A percentile compares a stretch with the other conserved stretches of the same genome.
Evolutionary conservation across 53 echinoderm and acorn worm genomes (phyloP).

Genomic region (Echinometra lucunter): DNA sequence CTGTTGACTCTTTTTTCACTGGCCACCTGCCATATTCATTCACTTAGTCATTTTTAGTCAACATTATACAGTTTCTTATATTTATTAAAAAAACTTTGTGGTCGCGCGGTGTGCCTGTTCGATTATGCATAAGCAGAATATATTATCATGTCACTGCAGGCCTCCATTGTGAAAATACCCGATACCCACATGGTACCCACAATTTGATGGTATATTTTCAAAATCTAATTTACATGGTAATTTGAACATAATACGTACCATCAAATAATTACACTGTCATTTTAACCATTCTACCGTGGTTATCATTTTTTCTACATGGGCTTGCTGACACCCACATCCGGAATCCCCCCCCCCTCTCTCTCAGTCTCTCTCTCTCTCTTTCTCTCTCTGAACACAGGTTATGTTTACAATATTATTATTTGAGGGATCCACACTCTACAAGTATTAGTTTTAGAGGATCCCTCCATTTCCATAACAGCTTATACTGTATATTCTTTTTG

Average conservation of each 20-base stretch:
- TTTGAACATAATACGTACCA: too few species aligned
- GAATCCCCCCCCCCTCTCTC: slow-evolving; percentile 20
- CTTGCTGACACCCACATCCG: background rate
- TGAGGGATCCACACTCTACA: too few species aligned
- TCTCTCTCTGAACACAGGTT: background rate
- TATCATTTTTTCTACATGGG: background rate
- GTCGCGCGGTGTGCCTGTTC: background rate
- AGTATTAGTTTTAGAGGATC: too few species aligned
- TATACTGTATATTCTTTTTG: too few species aligned
- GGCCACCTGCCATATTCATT: background rate
- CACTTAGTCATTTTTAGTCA: too few species aligned
- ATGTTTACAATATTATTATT: background rate
- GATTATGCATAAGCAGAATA: background rate
- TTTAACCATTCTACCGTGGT: background rate
- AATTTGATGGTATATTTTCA: too few species aligned
- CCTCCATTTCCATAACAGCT: too few species aligned
- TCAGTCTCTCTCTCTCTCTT: background rate
- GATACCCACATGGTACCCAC: too few species aligned
- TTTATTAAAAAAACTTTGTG: too few species aligned
- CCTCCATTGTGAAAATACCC: background rate
- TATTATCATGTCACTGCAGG: background rate
- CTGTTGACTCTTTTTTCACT: background rate
- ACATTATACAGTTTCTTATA: too few species aligned
- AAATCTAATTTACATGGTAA: too few species aligned
- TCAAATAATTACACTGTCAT: background rate